These are phyloP conservation scores for Gobionotothen gibberifrons DNA, from an alignment of 2,797 vertebrate species.

Conservation along the genomic window DNA sequence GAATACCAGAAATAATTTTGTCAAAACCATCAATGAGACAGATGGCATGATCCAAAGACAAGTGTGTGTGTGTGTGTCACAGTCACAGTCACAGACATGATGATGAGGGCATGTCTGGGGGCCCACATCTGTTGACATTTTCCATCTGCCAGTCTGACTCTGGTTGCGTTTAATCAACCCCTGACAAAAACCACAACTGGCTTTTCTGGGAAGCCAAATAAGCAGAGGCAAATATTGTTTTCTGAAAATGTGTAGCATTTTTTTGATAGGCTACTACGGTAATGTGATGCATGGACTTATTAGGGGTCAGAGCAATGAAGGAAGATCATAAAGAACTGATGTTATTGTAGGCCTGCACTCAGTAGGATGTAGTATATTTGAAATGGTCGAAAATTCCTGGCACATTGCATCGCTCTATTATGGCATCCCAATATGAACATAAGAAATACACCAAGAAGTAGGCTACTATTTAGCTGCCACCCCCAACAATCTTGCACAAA, in stretches of 20 bases:
- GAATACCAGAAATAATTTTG: neutral
- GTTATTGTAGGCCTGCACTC: neutral
- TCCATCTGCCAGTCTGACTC: conserved; percentile 64
- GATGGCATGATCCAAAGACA: conserved; percentile 13
- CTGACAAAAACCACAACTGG: conserved; percentile 65
- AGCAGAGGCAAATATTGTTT: conserved; percentile 45
- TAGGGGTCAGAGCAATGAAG: neutral
- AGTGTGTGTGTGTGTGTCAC: conserved; percentile 18
- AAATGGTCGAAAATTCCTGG: no score
- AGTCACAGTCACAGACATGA: conserved; percentile 52
- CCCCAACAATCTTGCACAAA: no score
- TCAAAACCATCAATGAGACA: conserved; percentile 5
- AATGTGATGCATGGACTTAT: neutral
- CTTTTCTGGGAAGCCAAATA: conserved; percentile 61
- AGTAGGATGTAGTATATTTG: no score
- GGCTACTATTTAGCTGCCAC: no score
- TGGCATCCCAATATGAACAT: neutral
- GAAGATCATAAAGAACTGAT: neutral
- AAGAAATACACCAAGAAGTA: neutral
- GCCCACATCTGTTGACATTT: conserved; percentile 69
- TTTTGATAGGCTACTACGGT: neutral
- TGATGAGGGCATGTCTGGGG: conserved; percentile 74
- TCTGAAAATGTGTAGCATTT: conserved; percentile 6
- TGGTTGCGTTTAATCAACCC: conserved; percentile 71
- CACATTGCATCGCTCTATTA: neutral